Evolutionary conservation across 2,888 invertebrate species (phyloP).

Genomic region (Drosophila falleni): DNA sequence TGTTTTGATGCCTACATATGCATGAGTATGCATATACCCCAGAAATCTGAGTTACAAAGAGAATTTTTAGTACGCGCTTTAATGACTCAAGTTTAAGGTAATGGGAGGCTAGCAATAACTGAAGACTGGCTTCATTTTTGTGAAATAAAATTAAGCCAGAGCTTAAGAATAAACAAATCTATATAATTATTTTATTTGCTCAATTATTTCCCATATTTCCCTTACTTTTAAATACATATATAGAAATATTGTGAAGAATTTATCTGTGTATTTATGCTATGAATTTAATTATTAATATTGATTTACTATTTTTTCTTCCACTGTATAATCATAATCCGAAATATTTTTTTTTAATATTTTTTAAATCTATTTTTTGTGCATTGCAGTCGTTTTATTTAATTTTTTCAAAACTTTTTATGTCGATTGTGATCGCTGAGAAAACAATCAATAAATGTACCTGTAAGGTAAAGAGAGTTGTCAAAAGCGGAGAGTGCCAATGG

Average conservation of each 20-base stretch:
- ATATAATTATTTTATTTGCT: too few species aligned
- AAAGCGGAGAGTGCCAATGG: constrained; percentile 37
- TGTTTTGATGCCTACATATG: constrained; percentile 52
- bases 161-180: too few species aligned
- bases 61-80: constrained; percentile 21
- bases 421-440: background rate
- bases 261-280: too few species aligned
- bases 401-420: background rate
- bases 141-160: background rate
- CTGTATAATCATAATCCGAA: too few species aligned
- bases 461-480: constrained; percentile 60
- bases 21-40: background rate
- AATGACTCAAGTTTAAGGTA: constrained; percentile 25
- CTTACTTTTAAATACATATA: too few species aligned
- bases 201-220: too few species aligned
- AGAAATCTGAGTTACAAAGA: constrained; percentile 5
- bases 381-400: too few species aligned
- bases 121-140: background rate
- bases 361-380: too few species aligned
- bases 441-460: constrained; percentile 26
- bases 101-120: background rate
- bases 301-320: too few species aligned
- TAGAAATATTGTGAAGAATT: too few species aligned
- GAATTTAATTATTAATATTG: too few species aligned
- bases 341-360: too few species aligned